These are phyloP conservation scores for Temnothorax unifasciatus DNA, from an alignment of 2,888 invertebrate species.

Conservation along the genomic window DNA sequence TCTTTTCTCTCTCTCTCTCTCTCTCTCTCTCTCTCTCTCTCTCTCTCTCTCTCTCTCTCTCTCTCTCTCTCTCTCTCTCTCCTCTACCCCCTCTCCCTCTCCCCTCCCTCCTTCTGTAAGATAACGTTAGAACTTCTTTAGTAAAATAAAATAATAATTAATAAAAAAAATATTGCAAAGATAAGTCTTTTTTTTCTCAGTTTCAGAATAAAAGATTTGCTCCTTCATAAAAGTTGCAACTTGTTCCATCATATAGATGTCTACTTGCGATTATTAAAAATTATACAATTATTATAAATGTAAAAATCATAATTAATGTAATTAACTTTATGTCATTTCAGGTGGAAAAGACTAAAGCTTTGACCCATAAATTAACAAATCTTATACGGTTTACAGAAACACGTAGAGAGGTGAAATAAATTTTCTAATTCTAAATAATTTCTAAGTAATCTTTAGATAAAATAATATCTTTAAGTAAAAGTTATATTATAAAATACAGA, in stretches of 20 bases:
- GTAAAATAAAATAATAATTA: not conserved
- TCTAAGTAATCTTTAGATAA: not conserved
- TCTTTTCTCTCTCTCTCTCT: not conserved
- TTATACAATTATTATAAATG: not conserved
- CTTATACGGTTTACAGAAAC: not conserved
- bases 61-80: not conserved
- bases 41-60: not conserved
- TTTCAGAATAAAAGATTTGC: not conserved
- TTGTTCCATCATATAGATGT: not conserved
- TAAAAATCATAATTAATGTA: not conserved
- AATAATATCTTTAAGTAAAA: not conserved
- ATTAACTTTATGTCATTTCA: conserved; percentile 14
- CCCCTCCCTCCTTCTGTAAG: not conserved
- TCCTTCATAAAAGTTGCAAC: not conserved
- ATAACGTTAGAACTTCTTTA: not conserved
- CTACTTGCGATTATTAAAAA: not conserved
- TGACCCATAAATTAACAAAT: conserved; percentile 29
- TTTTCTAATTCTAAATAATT: not conserved
- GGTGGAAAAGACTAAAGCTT: not conserved
- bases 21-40: too few relatives aligned
- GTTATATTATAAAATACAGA: conserved; percentile 25
- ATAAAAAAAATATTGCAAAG: too few relatives aligned
- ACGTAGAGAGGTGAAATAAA: not conserved
- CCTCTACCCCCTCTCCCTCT: too few relatives aligned
- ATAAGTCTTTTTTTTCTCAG: not conserved